phyloP scores from a whole-genome alignment of 2,113 vertebrate species.

The Ceyx melanurus region DNA sequence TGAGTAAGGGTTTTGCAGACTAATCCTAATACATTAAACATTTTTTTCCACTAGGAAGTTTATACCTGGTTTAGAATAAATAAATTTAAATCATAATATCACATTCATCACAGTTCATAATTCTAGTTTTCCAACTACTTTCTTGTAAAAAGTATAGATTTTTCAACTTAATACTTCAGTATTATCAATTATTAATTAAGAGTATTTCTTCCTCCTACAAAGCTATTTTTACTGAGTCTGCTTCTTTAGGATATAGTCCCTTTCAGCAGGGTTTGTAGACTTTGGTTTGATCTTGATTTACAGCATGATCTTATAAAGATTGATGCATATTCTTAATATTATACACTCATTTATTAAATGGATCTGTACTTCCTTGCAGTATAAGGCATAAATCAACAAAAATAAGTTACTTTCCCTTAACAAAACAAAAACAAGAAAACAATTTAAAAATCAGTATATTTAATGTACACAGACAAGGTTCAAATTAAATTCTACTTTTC shows the following conservation, averaged over 20 bases:
- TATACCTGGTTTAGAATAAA: not conserved
- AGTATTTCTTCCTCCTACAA: not conserved
- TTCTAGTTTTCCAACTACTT: not conserved
- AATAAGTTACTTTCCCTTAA: not conserved
- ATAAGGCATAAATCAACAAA: not conserved
- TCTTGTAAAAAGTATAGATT: not conserved
- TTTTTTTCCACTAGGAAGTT: not conserved
- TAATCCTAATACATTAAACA: not conserved
- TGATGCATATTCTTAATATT: not conserved
- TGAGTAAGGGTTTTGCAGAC: not conserved
- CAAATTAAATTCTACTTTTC: constrained; percentile 7
- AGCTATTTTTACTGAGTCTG: not conserved
- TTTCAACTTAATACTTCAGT: not conserved
- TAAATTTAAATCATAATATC: not conserved
- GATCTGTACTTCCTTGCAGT: not conserved
- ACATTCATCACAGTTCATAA: not conserved
- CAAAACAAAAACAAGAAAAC: not conserved
- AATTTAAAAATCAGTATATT: not conserved
- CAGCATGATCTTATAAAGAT: not conserved
- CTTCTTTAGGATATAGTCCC: not conserved
- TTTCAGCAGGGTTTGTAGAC: not conserved
- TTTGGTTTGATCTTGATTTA: not conserved
- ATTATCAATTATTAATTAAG: not conserved
- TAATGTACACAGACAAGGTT: not conserved
- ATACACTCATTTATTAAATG: not conserved